A percentile compares a stretch with the other conserved stretches of the same genome.
These are phyloP conservation scores for Neodiprion fabricii DNA, from an alignment of 1,140 invertebrate species.

Conservation along the genomic window DNA sequence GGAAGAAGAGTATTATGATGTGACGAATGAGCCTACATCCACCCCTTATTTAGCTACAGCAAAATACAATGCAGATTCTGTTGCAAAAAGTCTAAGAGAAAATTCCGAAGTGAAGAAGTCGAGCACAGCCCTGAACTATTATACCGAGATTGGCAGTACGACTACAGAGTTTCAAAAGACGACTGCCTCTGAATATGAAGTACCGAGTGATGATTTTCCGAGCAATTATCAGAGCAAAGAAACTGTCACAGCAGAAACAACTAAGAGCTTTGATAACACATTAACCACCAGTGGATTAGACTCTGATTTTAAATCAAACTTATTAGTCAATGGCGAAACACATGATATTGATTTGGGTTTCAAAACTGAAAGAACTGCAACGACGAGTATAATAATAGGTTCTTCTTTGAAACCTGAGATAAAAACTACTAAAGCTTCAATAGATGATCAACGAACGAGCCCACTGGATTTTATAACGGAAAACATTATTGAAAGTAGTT, in stretches of 20 bases:
- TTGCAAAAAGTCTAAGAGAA: background rate
- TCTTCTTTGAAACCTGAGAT: no score
- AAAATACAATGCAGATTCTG: background rate
- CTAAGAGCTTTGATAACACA: background rate
- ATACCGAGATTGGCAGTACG: background rate
- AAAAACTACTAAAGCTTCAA: no score
- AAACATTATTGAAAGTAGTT: no score
- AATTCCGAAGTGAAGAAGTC: background rate
- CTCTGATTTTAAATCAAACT: slow-evolving; percentile 3
- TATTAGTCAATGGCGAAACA: background rate
- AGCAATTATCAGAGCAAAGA: background rate
- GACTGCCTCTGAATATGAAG: background rate
- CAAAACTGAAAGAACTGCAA: background rate
- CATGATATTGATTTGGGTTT: background rate
- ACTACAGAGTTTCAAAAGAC: background rate
- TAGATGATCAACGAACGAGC: no score
- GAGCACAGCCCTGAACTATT: background rate
- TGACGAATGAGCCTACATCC: no score
- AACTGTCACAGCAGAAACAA: background rate
- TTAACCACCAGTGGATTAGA: background rate
- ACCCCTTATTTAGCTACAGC: no score
- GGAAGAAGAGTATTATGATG: no score
- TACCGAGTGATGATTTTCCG: background rate
- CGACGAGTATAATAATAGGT: background rate
- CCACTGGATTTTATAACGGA: no score